These are phyloP conservation scores for Allacma fusca DNA, from an alignment of 2,888 invertebrate genomes.

Conservation along the genomic window DNA sequence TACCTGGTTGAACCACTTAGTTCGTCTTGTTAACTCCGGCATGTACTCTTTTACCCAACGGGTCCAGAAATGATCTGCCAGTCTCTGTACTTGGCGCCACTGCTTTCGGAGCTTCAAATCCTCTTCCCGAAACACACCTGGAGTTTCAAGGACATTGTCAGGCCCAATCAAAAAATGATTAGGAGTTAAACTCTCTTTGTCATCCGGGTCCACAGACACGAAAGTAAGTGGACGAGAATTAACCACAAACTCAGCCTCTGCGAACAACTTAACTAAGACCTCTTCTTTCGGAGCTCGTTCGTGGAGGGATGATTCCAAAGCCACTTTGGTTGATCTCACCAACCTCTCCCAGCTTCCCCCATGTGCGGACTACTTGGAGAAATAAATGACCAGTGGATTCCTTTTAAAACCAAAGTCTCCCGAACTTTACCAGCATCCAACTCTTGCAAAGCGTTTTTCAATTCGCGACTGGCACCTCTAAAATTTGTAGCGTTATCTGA, in stretches of 20 bases:
- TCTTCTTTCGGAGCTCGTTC: slow-evolving; percentile 37
- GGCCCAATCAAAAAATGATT: slow-evolving; percentile 62
- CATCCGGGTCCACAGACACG: slow-evolving; percentile 58
- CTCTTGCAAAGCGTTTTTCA: slow-evolving; percentile 39
- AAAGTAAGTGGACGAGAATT: slow-evolving; percentile 61
- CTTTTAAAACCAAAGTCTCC: background rate
- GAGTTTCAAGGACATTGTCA: slow-evolving; percentile 44
- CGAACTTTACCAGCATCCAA: slow-evolving; percentile 41
- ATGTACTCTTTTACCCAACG: slow-evolving; percentile 60
- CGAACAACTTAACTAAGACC: slow-evolving; percentile 33
- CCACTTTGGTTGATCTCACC: slow-evolving; percentile 33
- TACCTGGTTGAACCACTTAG: slow-evolving; percentile 48
- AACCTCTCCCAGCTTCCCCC: slow-evolving; percentile 32
- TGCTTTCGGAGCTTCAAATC: slow-evolving; percentile 52
- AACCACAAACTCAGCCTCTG: slow-evolving; percentile 44
- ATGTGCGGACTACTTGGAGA: slow-evolving; percentile 25
- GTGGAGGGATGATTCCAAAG: slow-evolving; percentile 14
- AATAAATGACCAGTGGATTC: slow-evolving; percentile 22
- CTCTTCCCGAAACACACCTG: slow-evolving; percentile 58
- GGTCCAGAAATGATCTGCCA: slow-evolving; percentile 59
- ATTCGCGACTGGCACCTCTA: slow-evolving; percentile 46
- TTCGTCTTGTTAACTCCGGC: slow-evolving; percentile 49
- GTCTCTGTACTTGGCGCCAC: slow-evolving; percentile 61
- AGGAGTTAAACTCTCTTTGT: slow-evolving; percentile 60
- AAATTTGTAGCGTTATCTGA: slow-evolving; percentile 57